phyloP scores from a whole-genome alignment of 2,888 invertebrate genomes.

The Danaus chrysippus region DNA sequence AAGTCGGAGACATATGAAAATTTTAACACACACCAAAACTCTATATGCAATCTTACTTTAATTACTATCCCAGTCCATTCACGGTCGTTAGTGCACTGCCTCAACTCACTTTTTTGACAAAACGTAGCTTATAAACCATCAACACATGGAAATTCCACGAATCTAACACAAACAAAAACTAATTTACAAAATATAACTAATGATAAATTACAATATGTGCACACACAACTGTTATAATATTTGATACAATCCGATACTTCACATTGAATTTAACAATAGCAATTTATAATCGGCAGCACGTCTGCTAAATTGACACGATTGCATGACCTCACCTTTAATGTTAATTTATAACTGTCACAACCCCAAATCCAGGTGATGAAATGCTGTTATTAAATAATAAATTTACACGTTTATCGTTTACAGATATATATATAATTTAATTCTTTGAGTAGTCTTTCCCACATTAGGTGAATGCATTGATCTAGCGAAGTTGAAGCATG shows the following conservation, averaged over 20 bases:
- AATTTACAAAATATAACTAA: constrained; percentile 25
- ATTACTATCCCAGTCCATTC: constrained; percentile 62
- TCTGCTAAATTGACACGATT: constrained; percentile 63
- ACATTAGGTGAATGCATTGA: constrained; percentile 57
- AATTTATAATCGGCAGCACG: constrained; percentile 47
- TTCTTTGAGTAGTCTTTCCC: constrained; percentile 39
- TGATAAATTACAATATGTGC: constrained; percentile 12
- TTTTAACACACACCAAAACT: constrained; percentile 62
- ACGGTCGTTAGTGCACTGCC: constrained; percentile 75
- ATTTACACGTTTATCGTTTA: constrained; percentile 18
- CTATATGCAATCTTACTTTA: constrained; percentile 66
- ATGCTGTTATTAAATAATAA: constrained; percentile 18
- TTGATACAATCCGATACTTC: constrained; percentile 24
- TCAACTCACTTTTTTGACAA: constrained; percentile 62
- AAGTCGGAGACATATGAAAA: constrained; percentile 5
- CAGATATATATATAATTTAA: constrained; percentile 18
- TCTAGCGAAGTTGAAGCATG: constrained; percentile 58
- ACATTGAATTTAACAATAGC: constrained; percentile 22
- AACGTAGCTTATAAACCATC: constrained; percentile 61
- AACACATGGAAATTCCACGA: constrained; percentile 75
- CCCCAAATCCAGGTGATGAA: constrained; percentile 22
- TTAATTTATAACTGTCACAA: constrained; percentile 26
- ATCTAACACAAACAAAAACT: constrained; percentile 56
- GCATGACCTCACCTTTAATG: constrained; percentile 61
- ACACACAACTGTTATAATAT: constrained; percentile 21